Conservation (phyloP, 2,797 vertebrate species). For the Ciconia nigra region DNA sequence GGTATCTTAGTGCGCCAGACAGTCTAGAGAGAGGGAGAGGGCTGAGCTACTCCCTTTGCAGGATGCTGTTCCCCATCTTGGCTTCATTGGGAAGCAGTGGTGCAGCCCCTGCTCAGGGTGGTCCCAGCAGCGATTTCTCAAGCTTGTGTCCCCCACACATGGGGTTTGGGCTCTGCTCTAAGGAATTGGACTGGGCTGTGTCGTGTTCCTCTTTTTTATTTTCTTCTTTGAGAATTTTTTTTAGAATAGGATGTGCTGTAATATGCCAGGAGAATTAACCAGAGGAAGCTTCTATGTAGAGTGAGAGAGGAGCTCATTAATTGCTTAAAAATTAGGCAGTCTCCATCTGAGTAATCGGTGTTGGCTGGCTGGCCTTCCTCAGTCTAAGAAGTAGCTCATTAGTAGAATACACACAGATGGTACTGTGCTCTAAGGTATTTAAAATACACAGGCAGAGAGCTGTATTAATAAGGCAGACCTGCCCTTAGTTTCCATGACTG, state of each 20-base stretch:
- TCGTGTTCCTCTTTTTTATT: neutral
- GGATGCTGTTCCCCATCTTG: neutral
- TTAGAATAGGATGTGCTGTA: neutral
- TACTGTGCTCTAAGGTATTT: conserved; percentile 64
- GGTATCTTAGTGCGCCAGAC: neutral
- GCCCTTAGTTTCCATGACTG: conserved; percentile 1
- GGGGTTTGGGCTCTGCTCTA: neutral
- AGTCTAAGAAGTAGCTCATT: conserved; percentile 64
- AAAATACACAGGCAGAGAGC: conserved; percentile 59
- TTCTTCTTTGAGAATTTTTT: neutral
- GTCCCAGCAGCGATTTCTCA: neutral
- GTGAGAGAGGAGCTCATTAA: conserved; percentile 59
- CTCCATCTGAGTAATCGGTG: conserved; percentile 68
- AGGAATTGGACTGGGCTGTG: neutral
- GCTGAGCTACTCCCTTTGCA: neutral
- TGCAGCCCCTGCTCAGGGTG: neutral
- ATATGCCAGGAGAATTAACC: conserved; percentile 46
- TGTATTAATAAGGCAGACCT: conserved; percentile 61
- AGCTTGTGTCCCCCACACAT: neutral
- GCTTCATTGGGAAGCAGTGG: fast-evolving
- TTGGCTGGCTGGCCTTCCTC: conserved; percentile 65
- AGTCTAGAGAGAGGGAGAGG: neutral
- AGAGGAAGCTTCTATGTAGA: conserved; percentile 45
- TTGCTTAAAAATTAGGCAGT: conserved; percentile 69
- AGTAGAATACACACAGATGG: conserved; percentile 73